Evolutionary conservation across 2,888 invertebrate genomes (phyloP).

Genomic region (Leucozona laternaria): DNA sequence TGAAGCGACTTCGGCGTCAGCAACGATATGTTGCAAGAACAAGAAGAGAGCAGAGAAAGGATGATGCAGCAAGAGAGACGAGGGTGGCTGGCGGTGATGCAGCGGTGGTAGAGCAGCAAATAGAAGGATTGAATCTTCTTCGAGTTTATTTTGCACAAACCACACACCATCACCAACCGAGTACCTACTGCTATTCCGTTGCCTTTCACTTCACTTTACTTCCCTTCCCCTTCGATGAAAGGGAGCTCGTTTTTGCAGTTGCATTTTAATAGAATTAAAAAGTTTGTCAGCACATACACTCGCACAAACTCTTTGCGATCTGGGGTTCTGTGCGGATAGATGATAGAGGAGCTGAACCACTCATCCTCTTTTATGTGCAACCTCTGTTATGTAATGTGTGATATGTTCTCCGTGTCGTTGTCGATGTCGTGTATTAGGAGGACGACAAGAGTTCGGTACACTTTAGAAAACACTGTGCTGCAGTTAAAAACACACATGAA

Average conservation of each 20-base stretch:
- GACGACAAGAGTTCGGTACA: conserved; percentile 40
- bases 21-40: conserved; percentile 11
- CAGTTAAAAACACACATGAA: conserved; percentile 69
- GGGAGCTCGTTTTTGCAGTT: conserved; percentile 48
- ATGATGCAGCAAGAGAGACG: neutral
- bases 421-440: conserved; percentile 45
- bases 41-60: neutral
- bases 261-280: conserved; percentile 75
- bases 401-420: conserved; percentile 64
- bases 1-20: neutral
- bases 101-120: conserved; percentile 10
- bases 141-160: conserved; percentile 72
- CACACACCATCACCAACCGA: conserved; percentile 47
- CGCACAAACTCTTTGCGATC: conserved; percentile 29
- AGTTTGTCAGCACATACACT: conserved; percentile 39
- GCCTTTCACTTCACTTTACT: neutral
- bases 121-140: conserved; percentile 66
- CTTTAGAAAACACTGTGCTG: conserved; percentile 46
- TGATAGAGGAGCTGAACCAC: conserved; percentile 24
- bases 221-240: neutral
- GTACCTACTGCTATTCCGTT: neutral
- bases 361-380: neutral
- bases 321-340: conserved; percentile 1
- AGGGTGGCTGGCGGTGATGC: neutral
- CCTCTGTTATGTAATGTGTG: conserved; percentile 47